Evolutionary conservation across 2,113 vertebrate species (phyloP), one percentile per base, ranked within the genome.

Genomic region (Melanocharis versteri): DNA sequence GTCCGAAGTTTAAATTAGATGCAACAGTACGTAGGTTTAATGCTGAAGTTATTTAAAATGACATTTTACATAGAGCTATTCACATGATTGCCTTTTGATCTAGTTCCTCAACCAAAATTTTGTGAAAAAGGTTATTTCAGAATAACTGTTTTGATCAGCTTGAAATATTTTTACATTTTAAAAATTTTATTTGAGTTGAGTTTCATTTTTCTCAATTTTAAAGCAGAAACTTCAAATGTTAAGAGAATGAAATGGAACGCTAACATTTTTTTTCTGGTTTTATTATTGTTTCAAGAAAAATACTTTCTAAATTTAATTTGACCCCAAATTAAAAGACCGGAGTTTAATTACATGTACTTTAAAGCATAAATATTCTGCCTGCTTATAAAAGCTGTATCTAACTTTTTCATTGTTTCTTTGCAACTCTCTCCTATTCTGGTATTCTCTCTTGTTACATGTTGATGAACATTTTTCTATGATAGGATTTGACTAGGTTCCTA

Each of bases 1-100:
- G 62, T 77, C 30, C 33, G 35, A 94, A 80, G 26, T 77, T 90
- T 92, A 93, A 92, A 90, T 90, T 73, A 81, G 45, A 81, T 65
- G 54, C 45, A 77, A 22, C 28, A 77, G 7, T 7, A 15, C 0
- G 0, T 54, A 70, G 11, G 42, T 71, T 78, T 66, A 90, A 93
- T 81, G 87, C 35, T 61, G 24, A 85, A 69, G 40, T 60, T 83
- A 89, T 62, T 94, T 77, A 5, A 71, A 89, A 87, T 75, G 2
- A 26, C 40, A 45, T 91, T 95, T 90, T 81, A 30, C 19, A 39
- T 40, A 77, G 30, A 83, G 50, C 13, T 92, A 17, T 83, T 69
- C 54, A 62, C 35, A 80, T 27, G 19, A 50, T 39, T 90, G 37
- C 15, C 10, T 88, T 93, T 50, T 65, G 23, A 26, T 62, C 24